Conservation (phyloP, 2,888 invertebrate species). For the Exocentrus adspersus region DNA sequence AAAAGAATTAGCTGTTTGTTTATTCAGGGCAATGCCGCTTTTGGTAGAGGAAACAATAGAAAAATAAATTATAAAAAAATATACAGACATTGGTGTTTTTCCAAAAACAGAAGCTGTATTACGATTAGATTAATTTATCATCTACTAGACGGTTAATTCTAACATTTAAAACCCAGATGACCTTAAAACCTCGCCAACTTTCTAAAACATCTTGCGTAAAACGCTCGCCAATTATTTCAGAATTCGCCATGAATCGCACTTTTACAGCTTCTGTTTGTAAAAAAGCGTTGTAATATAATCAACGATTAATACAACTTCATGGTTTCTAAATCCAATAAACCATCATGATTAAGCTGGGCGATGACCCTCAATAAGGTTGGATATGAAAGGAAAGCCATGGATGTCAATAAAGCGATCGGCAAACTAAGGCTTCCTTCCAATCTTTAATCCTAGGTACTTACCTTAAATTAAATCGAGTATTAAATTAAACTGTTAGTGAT, state of each 20-base stretch:
- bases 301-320: background rate
- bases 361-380: background rate
- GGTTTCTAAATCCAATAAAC: slow-evolving; percentile 3
- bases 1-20: too few species aligned
- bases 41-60: too few species aligned
- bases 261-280: background rate
- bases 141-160: too few species aligned
- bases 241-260: background rate
- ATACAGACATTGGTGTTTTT: too few species aligned
- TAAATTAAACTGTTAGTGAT: background rate
- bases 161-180: background rate
- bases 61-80: too few species aligned
- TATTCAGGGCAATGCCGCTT: too few species aligned
- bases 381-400: background rate
- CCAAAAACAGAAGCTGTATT: too few species aligned
- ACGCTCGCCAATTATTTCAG: background rate
- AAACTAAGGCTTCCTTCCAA: background rate
- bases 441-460: background rate
- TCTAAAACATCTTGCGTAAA: background rate
- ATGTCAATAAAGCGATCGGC: background rate
- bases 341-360: background rate
- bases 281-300: background rate
- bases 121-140: too few species aligned
- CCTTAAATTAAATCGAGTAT: background rate
- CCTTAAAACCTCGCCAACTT: background rate